Evolutionary conservation across 2,113 vertebrate species (phyloP).

Genomic region (Protomyctophum bolini): DNA sequence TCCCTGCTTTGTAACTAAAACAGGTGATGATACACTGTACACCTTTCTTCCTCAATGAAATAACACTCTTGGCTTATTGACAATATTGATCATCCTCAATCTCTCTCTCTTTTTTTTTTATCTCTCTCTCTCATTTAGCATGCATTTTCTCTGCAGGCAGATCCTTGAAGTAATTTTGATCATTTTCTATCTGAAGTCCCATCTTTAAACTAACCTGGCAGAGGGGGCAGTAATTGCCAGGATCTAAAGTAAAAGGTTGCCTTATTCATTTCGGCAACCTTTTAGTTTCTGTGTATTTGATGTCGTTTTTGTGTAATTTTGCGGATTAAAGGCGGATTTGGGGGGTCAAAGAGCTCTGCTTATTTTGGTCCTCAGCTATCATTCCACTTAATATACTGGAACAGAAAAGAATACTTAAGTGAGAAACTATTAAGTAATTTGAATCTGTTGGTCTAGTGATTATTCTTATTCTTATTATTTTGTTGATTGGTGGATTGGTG

Average conservation of each 20-base stretch:
- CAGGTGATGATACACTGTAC: neutral
- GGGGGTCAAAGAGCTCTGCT: slow-evolving; percentile 50
- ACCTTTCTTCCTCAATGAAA: slow-evolving; percentile 5
- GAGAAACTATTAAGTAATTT: slow-evolving; percentile 38
- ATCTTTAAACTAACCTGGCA: slow-evolving; percentile 76
- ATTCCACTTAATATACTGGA: slow-evolving; percentile 53
- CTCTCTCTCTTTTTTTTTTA: slow-evolving; percentile 1
- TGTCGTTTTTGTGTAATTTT: slow-evolving; percentile 82
- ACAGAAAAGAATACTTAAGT: slow-evolving; percentile 35
- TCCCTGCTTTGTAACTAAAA: neutral
- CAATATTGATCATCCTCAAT: neutral
- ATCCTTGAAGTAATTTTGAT: slow-evolving; percentile 60
- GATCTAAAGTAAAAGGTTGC: slow-evolving; percentile 62
- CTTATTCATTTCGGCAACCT: slow-evolving; percentile 77
- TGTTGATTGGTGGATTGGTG: too few species aligned
- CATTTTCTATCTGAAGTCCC: slow-evolving; percentile 70
- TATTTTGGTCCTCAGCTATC: slow-evolving; percentile 60
- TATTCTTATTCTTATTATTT: slow-evolving; percentile 6
- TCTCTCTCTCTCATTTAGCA: slow-evolving; percentile 45
- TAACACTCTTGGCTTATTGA: slow-evolving; percentile 38
- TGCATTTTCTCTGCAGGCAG: slow-evolving; percentile 54
- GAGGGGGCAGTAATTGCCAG: slow-evolving; percentile 63
- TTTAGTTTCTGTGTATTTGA: slow-evolving; percentile 60
- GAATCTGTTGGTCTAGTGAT: slow-evolving; percentile 41
- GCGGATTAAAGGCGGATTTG: slow-evolving; percentile 76